Base-by-base conservation (phyloP, 2,113 vertebrate genomes). In the Eublepharis macularius region DNA sequence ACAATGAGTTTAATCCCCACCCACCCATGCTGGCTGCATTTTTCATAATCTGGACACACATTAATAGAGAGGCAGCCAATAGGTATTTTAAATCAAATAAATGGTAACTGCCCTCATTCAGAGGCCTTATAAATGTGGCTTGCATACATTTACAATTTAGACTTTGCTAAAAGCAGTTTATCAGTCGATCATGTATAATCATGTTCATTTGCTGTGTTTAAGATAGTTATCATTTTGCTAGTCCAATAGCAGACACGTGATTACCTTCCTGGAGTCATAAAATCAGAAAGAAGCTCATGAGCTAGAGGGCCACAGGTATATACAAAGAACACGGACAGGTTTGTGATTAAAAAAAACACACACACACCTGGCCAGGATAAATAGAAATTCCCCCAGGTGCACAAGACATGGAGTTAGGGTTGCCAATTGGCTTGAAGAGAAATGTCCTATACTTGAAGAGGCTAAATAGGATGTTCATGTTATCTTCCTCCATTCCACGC, bases 101-200 rank as follows among this genome's bases (percentile, higher is more conserved):
- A 88, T 57, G 66, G 81, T 87, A 92, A 86, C 76, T 84, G 84
- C 79, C 36, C 89, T 16, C 43, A 17, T 60, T 87, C 78, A 83
- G 14, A n/a, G 5, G 1, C 34, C 88, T 45, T 21, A 63, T 6
- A 16, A 21, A 36, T 57, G 49, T 43, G 24, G 34, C 45, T 51
- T 36, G 6, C 14, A 32, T 11, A 63, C 49, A 69, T 54, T 69
- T 88, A 26, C 68, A 80, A 70, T 91, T 90, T 65, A 69, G 36
- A 69, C 39, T 21, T 70, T 78, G 16, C 21, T 49, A 49, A 36
- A 51, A 49, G 39, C 17, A 12, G 45, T 5, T 39, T 34, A 36
- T 19, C 17, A 12, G 45, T 5, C 19, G 68, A 36, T 19, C 34
- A 19, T 39, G 6, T 41, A 16, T 51, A 81, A 69, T 63, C n/a